phyloP scores from a whole-genome alignment of 2,113 vertebrate genomes.

The Passer montanus region DNA sequence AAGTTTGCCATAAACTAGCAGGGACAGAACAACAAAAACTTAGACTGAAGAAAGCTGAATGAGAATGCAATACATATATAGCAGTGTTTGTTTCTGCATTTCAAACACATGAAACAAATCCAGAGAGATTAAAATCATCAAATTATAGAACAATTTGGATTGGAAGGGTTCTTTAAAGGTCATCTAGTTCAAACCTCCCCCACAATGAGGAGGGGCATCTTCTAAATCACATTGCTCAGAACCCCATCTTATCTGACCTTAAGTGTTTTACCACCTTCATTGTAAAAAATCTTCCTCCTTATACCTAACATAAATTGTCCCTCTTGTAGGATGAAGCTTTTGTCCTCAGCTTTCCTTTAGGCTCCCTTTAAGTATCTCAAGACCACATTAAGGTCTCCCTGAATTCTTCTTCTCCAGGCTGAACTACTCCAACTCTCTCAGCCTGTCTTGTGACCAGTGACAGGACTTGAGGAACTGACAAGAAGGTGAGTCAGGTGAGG shows the following conservation, averaged over 20 bases:
- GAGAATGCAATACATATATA: background rate
- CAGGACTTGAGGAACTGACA: background rate
- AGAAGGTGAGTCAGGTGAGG: background rate
- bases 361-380: background rate
- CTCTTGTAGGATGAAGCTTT: background rate
- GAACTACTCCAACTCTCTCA: background rate
- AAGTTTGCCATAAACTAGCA: background rate
- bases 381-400: background rate
- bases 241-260: background rate
- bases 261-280: background rate
- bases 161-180: background rate
- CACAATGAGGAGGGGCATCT: background rate
- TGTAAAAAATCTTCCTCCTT: background rate
- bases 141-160: background rate
- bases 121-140: background rate
- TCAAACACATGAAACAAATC: rapidly evolving
- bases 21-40: background rate
- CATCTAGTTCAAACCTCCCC: background rate
- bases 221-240: background rate
- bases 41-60: background rate
- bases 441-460: background rate
- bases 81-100: background rate
- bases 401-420: background rate
- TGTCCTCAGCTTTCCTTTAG: background rate
- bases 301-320: background rate